Base-by-base conservation (phyloP, 2,797 vertebrate species). In the Columba guinea region DNA sequence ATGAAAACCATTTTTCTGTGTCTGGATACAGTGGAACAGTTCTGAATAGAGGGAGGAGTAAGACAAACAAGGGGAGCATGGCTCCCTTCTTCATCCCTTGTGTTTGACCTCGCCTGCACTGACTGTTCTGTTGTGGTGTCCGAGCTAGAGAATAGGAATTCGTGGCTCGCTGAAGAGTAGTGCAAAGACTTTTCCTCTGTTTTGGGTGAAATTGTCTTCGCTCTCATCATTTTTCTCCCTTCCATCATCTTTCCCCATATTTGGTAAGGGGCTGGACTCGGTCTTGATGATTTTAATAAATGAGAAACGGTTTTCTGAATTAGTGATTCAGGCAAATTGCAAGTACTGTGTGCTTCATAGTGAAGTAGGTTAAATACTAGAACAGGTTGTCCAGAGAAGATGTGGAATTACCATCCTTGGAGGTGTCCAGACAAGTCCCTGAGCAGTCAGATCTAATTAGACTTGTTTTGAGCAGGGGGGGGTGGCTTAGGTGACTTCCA, bases 1-100 rank as follows among this genome's bases (percentile, higher is more conserved):
- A 48, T 60, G 63, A 71, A 75, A 94, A 82, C 80, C 48, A 55
- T 91, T 92, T 92, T 85, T 49, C 41, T 84, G 44, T 71, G 32
- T 34, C 62, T 87, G 75, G 76, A 83, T 79, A 15, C 65, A 93
- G 30, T 76, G 74, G 34, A 87, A 60, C 21, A 75, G 82, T 87
- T 94, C 73, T 59, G 18, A 63, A 48, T 68, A 71, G 88, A 84
- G 60, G 64, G 37, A 88, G 46, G 46, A 76, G 56, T 39, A 44
- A 67, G 55, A 51, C 73, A n/a, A 79, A 35, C 22, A 83, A 84
- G 35, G 59, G 35, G 56, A 74, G 20, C 30, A 22, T 10, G 64
- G 22, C 84, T 91, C 59, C n/a, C 8, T 53, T 64, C 53, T 18
- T 67, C 39, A 17, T 86, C 68, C 41, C 15, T 79, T 44, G 10